A percentile compares a stretch with the other conserved stretches of the same genome.
Evolutionary conservation across 2,797 vertebrate species (phyloP).

Genomic region (Eulemur albifrons): DNA sequence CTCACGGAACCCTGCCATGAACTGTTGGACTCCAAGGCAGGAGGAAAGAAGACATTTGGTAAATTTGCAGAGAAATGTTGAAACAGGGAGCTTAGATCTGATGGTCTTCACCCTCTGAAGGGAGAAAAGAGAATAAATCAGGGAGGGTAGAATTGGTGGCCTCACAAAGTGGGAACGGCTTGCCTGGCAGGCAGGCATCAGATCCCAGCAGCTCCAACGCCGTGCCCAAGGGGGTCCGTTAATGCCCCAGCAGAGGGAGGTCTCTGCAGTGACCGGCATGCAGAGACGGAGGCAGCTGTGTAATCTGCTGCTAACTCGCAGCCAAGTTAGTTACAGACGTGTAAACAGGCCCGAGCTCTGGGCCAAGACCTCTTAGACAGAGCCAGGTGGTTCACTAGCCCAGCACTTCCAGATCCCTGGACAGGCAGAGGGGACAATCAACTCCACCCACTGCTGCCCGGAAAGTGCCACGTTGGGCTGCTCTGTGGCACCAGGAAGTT

Average conservation of each 20-base stretch:
- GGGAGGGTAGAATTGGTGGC: background rate
- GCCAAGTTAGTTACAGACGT: background rate
- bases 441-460: accelerated
- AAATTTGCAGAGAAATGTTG: background rate
- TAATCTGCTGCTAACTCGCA: background rate
- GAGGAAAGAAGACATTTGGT: background rate
- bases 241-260: background rate
- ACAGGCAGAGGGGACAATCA: background rate
- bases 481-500: background rate
- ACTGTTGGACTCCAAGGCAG: background rate
- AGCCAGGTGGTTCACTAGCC: background rate
- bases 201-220: background rate
- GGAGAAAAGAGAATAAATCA: background rate
- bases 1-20: background rate
- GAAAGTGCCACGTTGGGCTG: no score
- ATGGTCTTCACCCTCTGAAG: background rate
- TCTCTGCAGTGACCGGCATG: background rate
- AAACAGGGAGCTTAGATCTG: background rate
- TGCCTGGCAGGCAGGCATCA: background rate
- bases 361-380: background rate
- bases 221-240: background rate
- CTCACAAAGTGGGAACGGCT: background rate
- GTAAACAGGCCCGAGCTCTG: background rate
- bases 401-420: background rate
- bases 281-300: background rate